A percentile compares a stretch with the other conserved stretches of the same genome.
Conservation (phyloP, 2,888 invertebrate genomes). For the Clepsis dumicolana region DNA sequence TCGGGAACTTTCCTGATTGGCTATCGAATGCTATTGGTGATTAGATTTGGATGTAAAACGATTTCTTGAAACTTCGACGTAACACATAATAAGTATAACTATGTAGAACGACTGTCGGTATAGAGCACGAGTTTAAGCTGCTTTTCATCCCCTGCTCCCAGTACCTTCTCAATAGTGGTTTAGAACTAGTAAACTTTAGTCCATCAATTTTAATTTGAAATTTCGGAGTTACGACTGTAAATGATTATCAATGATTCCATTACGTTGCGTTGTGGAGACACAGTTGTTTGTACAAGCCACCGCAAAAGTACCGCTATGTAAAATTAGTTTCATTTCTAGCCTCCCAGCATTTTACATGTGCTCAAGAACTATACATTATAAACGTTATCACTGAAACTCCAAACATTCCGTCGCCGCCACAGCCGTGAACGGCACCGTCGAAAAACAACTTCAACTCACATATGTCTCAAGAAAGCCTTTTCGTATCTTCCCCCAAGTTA, state of each 20-base stretch:
- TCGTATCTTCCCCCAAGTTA: constrained; percentile 31
- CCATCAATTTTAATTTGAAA: too few relatives aligned
- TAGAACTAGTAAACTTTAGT: neutral
- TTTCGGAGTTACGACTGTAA: too few relatives aligned
- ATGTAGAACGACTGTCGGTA: neutral
- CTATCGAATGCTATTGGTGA: constrained; percentile 17
- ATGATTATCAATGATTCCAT: too few relatives aligned
- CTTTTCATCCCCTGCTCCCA: neutral
- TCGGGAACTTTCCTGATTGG: constrained; percentile 35
- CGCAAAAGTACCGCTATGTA: too few relatives aligned
- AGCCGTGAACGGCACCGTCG: neutral
- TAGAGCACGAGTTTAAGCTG: neutral
- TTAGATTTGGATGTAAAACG: constrained; percentile 21
- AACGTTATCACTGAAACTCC: too few relatives aligned
- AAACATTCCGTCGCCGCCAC: too few relatives aligned
- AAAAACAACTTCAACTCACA: neutral
- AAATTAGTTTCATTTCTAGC: too few relatives aligned
- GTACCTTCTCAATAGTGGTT: neutral
- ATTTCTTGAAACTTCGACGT: constrained; percentile 2
- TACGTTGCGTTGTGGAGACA: too few relatives aligned
- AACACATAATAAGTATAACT: neutral
- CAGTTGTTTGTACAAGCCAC: too few relatives aligned
- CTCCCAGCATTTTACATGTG: too few relatives aligned
- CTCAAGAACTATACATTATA: too few relatives aligned
- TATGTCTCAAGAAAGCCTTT: constrained; percentile 1